Percentiles rank a stretch among this genome's conserved stretches.
phyloP scores from a whole-genome alignment of 2,888 invertebrate genomes.

The Spilarctia lutea region DNA sequence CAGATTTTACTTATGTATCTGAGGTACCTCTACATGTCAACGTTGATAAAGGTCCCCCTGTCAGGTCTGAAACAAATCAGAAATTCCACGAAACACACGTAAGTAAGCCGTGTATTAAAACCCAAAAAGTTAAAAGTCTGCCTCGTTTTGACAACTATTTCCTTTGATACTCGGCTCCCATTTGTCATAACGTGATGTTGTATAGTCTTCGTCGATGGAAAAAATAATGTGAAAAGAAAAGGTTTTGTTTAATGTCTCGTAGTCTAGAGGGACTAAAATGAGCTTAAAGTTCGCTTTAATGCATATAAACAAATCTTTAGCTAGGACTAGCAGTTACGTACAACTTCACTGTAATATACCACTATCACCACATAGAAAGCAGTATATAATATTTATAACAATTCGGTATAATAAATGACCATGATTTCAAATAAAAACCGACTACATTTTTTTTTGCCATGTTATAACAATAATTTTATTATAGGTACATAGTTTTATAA shows the following conservation, averaged over 20 bases:
- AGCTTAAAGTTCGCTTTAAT: neutral
- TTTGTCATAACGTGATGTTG: too few relatives aligned
- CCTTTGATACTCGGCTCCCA: too few relatives aligned
- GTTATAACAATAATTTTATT: too few relatives aligned
- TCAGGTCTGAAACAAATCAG: neutral
- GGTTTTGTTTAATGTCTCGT: neutral
- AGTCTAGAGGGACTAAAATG: neutral
- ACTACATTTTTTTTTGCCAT: too few relatives aligned
- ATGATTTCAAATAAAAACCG: neutral
- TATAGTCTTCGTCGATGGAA: too few relatives aligned
- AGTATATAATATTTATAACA: neutral
- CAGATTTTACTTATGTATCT: too few relatives aligned
- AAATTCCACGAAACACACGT: too few relatives aligned
- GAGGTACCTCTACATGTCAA: neutral
- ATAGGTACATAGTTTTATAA: too few relatives aligned
- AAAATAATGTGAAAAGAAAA: neutral
- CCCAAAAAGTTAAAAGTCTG: too few relatives aligned
- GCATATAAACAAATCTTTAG: neutral
- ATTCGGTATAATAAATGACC: neutral
- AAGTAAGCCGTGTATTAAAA: neutral
- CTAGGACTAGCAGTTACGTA: neutral
- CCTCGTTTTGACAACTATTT: too few relatives aligned
- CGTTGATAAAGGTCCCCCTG: neutral
- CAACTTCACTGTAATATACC: neutral
- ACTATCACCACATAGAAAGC: neutral